A percentile compares a stretch with the other conserved stretches of the same genome.
These are phyloP conservation scores for Muscidifurax raptorellus DNA, from an alignment of 1,140 invertebrate species.

Conservation along the genomic window DNA sequence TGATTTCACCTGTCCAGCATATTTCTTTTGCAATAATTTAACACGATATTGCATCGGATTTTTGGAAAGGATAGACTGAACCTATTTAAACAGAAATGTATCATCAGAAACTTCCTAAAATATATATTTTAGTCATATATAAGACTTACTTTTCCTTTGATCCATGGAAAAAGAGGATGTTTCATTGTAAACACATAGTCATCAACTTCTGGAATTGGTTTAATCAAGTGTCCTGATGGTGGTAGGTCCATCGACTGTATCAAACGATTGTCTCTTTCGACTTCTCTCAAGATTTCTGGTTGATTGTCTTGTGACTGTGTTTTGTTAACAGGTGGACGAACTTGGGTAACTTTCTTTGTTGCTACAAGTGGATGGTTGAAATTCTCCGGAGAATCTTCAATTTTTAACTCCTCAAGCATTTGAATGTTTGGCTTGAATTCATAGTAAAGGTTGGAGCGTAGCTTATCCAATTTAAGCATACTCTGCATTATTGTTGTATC, in stretches of 20 bases:
- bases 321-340: conserved; percentile 51
- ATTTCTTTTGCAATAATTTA: conserved; percentile 66
- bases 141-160: conserved; percentile 65
- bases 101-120: background rate
- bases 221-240: conserved; percentile 66
- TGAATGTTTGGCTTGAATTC: conserved; percentile 68
- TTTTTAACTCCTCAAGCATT: conserved; percentile 65
- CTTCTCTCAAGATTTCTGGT: conserved; percentile 72
- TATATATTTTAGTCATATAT: background rate
- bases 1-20: conserved; percentile 62
- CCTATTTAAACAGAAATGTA: conserved; percentile 48
- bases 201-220: conserved; percentile 64
- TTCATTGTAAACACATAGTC: conserved; percentile 71
- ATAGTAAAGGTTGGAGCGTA: conserved; percentile 67
- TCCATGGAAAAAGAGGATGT: conserved; percentile 70
- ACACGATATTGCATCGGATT: conserved; percentile 69
- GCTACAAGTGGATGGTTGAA: conserved; percentile 60
- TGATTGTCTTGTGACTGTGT: conserved; percentile 68
- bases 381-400: conserved; percentile 59
- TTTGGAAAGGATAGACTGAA: conserved; percentile 58
- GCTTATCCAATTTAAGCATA: conserved; percentile 64
- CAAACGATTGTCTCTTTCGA: conserved; percentile 61
- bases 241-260: conserved; percentile 63
- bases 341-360: conserved; percentile 70
- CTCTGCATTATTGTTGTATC: conserved; percentile 63